Conservation (phyloP, 2,888 invertebrate genomes). For the Drosophila rubida region DNA sequence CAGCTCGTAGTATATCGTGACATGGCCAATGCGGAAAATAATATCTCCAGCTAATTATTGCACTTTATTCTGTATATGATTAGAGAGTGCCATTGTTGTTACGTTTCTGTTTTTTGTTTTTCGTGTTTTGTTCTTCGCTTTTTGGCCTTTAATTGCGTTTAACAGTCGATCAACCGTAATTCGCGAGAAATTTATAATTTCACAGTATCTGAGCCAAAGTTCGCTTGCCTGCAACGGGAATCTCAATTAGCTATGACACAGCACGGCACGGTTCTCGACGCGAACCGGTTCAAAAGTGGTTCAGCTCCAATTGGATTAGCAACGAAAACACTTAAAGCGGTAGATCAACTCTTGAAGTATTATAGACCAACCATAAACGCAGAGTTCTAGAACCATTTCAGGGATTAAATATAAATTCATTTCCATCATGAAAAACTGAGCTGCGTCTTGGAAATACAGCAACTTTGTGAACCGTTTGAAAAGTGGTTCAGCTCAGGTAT, state of each 20-base stretch:
- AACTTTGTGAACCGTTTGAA: neutral
- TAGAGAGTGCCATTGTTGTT: neutral
- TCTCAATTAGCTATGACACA: neutral
- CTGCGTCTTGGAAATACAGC: too few relatives aligned
- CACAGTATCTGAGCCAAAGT: neutral
- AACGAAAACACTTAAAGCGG: too few relatives aligned
- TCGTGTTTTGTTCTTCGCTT: neutral
- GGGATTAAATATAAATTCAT: too few relatives aligned
- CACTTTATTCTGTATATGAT: slow-evolving; percentile 8
- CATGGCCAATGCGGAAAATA: slow-evolving; percentile 56
- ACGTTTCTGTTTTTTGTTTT: too few relatives aligned
- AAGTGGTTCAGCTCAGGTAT: neutral
- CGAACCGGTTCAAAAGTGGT: neutral
- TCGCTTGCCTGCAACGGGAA: neutral
- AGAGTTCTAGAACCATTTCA: too few relatives aligned
- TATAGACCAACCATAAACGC: too few relatives aligned
- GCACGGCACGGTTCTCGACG: neutral
- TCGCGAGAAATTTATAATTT: slow-evolving; percentile 17
- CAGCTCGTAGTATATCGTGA: slow-evolving; percentile 37
- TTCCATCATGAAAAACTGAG: too few relatives aligned
- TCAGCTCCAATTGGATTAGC: too few relatives aligned
- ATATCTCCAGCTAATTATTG: slow-evolving; percentile 36
- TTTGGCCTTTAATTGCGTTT: slow-evolving; percentile 32
- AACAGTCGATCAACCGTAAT: slow-evolving; percentile 38
- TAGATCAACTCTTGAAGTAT: too few relatives aligned